These are phyloP conservation scores for Listronotus oregonensis DNA, from an alignment of 1,140 invertebrate species.

Conservation along the genomic window DNA sequence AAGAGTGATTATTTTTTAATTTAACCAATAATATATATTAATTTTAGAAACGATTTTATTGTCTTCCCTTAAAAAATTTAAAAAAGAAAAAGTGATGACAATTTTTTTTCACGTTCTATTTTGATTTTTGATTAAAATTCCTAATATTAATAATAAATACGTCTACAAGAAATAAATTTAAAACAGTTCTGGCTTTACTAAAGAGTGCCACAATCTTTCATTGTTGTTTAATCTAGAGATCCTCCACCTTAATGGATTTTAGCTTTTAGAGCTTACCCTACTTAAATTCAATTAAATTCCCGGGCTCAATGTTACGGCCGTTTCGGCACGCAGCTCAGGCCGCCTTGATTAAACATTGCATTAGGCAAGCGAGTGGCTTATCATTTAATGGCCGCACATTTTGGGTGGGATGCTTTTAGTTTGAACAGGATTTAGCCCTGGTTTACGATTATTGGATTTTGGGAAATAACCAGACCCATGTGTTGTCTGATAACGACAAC, in stretches of 20 bases:
- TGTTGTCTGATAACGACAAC: no score
- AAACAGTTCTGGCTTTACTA: no score
- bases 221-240: not conserved
- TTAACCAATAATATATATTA: no score
- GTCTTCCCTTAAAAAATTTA: no score
- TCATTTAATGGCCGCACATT: constrained; percentile 31
- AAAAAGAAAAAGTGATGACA: no score
- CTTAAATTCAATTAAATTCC: constrained; percentile 10
- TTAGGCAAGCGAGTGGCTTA: constrained; percentile 22
- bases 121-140: no score
- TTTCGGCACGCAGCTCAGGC: constrained; percentile 4
- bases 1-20: no score
- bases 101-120: no score
- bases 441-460: constrained; percentile 36
- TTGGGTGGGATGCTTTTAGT: constrained; percentile 34
- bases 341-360: constrained; percentile 25
- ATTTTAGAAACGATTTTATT: no score
- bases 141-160: no score
- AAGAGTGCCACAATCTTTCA: no score
- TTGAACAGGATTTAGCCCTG: constrained; percentile 21
- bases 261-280: not conserved
- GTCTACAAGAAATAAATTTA: no score
- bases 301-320: not conserved
- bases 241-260: not conserved
- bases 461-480: not conserved